Base-by-base conservation (phyloP, 53 echinoderm and acorn worm genomes). In the Luidia sarsii region DNA sequence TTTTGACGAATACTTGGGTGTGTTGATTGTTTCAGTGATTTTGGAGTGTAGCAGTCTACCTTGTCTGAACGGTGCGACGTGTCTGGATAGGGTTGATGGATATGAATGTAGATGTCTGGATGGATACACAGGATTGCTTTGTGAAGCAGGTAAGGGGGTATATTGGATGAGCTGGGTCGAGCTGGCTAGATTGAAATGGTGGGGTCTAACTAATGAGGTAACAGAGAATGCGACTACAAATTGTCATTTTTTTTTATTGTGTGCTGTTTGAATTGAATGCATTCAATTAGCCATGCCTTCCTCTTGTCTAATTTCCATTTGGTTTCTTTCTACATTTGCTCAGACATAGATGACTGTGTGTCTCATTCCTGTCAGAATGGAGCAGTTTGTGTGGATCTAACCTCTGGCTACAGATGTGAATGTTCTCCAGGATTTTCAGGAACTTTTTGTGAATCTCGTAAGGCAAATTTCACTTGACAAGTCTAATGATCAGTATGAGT, bases 311-410 rank as follows among this genome's bases (percentile, higher is more conserved):
- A 8, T 10, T 46, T 46, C 15, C 15, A 8, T 10, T 46, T 46
- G 8, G 15, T 46, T 15, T 10, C 46, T 46, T 46, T 46, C 46
- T 10, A 14, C 8, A 46, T 66, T 45, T 57, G 3, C 29, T 35
- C 8, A 72, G 88, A 82, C n/a, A 66, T 64, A 15, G 39, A 84
- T 61, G 67, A 60, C 3, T 89, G 89, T 54, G 68, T 15, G 21
- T 55, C 35, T 37, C 39, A 80, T 39, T 55, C 80, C 3, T 89
- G 89, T 77, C 43, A 52, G 60, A 89, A 90, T 73, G 90, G 90
- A 57, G 90, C 71, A 34, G 33, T 57, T 2, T 90, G 90, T 41
- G 39, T 64, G 4, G 71, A 90, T 41, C 7, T 54, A 21, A 13
- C 65, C 11, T 64, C 32, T 28, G 73, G 66, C 28, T 90, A 86